Evolutionary conservation across 2,113 vertebrate species (phyloP), one percentile per base, ranked within the genome.

Genomic region (Miniopterus natalensis): DNA sequence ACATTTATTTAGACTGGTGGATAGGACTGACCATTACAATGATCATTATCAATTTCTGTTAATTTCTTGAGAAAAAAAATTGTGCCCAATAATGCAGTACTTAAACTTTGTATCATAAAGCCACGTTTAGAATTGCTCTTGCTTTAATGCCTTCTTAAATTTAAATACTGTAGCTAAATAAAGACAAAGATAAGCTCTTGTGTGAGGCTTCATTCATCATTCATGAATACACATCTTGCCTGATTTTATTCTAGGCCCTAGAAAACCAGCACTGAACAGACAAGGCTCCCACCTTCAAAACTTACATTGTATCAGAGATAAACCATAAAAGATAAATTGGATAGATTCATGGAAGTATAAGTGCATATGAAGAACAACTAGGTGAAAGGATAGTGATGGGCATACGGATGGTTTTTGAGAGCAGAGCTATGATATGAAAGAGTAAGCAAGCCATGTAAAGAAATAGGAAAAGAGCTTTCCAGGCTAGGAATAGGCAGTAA

Each of bases 161-260:
- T 55, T 84, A 96, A 92, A 59, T 36, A 88, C 6, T 79, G 18
- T 21, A 66, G 27, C 13, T 49, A 90, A 90, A 86, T 93, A 93
- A 93, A 95, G 68, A 59, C 40, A 68, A 89, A 71, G 49, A 47
- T 75, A 40, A 71, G n/a, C 74, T 73, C 66, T 42, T 78, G 45
- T 63, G n/a, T 84, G 79, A 88, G 70, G 45, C 45, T 89, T 79
- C 70, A 70, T 77, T 84, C 45, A 63, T 89, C 65, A 84, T 18
- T n/a, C 8, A n/a, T 65, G 36, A 84, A 25, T 71, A 81, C 13
- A n/a, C 59, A 3, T 71, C 55, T 91, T 80, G 29, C 15, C 55
- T 81, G 13, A 45, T 87, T 86, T 86, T 47, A 75, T 55, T 78
- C 21, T 45, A 51, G 51, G n/a, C 27, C 51, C 29, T 79, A 73